A percentile compares a stretch with the other conserved stretches of the same genome.
Evolutionary conservation across 1,140 invertebrate species (phyloP).

Genomic region (Drosophila micromelanica): DNA sequence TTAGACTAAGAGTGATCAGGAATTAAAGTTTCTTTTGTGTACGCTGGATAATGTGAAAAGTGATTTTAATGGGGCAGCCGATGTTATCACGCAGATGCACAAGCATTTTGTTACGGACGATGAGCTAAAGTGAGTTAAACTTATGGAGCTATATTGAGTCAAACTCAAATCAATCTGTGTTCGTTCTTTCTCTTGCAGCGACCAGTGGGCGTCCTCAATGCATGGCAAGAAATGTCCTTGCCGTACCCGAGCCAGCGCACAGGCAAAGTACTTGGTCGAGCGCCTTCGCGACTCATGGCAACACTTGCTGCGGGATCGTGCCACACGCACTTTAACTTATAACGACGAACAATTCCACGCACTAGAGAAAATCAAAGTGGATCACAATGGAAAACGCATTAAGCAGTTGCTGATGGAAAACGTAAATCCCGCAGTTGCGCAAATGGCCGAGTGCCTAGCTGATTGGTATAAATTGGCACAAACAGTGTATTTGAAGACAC

Average conservation of each 20-base stretch:
- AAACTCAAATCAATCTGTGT: background rate
- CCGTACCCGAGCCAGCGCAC: conserved; percentile 88
- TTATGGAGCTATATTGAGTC: background rate
- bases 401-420: conserved; percentile 88
- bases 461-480: conserved; percentile 94
- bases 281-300: conserved; percentile 95
- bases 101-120: conserved; percentile 80
- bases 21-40: conserved; percentile 57
- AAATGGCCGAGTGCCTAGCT: conserved; percentile 89
- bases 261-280: conserved; percentile 90
- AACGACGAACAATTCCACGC: conserved; percentile 98
- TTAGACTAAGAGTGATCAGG: conserved; percentile 72
- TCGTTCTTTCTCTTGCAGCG: conserved; percentile 57
- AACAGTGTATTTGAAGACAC: conserved; percentile 89
- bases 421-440: conserved; percentile 87
- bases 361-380: conserved; percentile 91
- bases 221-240: conserved; percentile 88
- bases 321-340: conserved; percentile 92
- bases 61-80: conserved; percentile 76
- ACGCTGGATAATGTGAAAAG: conserved; percentile 61
- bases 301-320: conserved; percentile 93
- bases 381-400: conserved; percentile 88
- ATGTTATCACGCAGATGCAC: conserved; percentile 79
- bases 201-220: conserved; percentile 91
- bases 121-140: conserved; percentile 62